Base-by-base conservation (phyloP, 2,888 invertebrate species). In the Tachystola acroxantha region DNA sequence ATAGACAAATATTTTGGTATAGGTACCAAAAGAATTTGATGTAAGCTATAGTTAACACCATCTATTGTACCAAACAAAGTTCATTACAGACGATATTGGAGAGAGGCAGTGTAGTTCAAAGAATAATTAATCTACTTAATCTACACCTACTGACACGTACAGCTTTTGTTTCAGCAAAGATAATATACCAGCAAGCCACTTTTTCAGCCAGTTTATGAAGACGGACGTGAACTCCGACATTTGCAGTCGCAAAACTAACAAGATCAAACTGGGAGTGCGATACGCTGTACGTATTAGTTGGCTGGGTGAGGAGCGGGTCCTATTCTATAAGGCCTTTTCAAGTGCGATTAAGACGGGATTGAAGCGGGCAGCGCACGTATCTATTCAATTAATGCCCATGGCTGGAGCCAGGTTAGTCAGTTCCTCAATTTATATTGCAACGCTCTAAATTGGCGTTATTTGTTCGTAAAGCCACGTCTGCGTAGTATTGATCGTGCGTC, bases 311-410 rank as follows among this genome's bases (percentile, higher is more conserved):
- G 48, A 65, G 58, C 58, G 64, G 13, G 20, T 22, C 16, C 33
- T 33, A 60, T 67, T 62, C 70, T 64, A 67, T 66, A 60, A 59
- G 66, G 72, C 70, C 81, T 80, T 81, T 81, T 81, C 78, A 81
- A 76, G 72, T 71, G 70, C 76, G 76, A 82, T 84, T 82, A 84
- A 74, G 81, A 71, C 67, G 51, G 63, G 69, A 79, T 78, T 80
- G 84, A 82, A 72, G 71, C 73, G 67, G 69, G 67, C 64, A 72
- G 64, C 73, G 67, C 69, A 76, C 77, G 79, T 81, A 82, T 81
- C 81, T 77, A 85, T 85, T 81, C 80, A 86, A 86, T 86, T 85
- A 86, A 80, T 74, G 55, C 64, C 57, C 60, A 60, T 70, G 66
- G 64, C 72, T 63, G 64, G 53, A 66, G 55, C 57, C 65, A 72